Base-by-base conservation (phyloP, 2,797 vertebrate genomes). In the Eupleurogrammus muticus region DNA sequence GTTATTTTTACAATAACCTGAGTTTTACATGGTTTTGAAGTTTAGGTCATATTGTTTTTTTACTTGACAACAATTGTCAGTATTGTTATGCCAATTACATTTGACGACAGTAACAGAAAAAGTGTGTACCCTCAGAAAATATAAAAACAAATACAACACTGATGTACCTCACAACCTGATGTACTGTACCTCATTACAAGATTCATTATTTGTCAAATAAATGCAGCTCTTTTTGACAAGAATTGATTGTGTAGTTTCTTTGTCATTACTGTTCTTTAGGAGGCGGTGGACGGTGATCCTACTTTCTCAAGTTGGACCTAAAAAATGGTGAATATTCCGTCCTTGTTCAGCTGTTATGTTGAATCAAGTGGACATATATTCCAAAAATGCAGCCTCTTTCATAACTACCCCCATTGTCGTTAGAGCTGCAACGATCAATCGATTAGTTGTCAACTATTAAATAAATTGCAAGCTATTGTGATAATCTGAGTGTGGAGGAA, bases 131-230 rank as follows among this genome's bases (percentile, higher is more conserved):
- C 28, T 66, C 42, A 70, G 46, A 75, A 70, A 70, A 78, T 53
- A 70, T 47, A 69, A 70, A 78, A 69, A 77, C 10, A 66, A 73
- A 64, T 42, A 54, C 36, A 55, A 66, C 28, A 28, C 70, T 78
- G 65, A 61, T 75, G 77, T 75, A 85, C 66, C 75, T 84, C 70
- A 72, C 55, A 49, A 60, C 64, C 78, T 52, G 47, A 76, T 80
- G 79, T 78, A 80, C 80, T 87, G 77, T 83, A 80, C 80, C 83
- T 80, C 80, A 66, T 75, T 59, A 54, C 28, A 74, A 64, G 46
- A 70, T 57, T 63, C 46, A 38, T 50, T 53, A 65, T 73, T 73
- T 81, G 54, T 81, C 53, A 84, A 91, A 91, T 92, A 92, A 92
- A 92, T 75, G 66, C 69, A 86, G 63, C 68, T 83, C 46, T 84